Conservation (phyloP, 2,888 invertebrate genomes). For the Parelbella ahira region DNA sequence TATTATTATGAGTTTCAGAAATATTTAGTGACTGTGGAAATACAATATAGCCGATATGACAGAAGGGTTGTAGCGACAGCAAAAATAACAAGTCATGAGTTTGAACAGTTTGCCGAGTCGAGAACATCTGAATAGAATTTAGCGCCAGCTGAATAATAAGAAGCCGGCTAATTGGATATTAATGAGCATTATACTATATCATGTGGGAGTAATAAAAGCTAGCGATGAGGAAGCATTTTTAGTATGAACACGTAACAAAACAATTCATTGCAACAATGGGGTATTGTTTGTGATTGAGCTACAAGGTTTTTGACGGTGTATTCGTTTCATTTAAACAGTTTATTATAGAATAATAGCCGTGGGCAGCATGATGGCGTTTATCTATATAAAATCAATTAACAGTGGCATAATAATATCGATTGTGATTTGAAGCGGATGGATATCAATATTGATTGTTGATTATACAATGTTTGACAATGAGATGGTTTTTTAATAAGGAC, state of each 20-base stretch:
- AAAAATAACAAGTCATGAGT: too few relatives aligned
- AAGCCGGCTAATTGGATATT: conserved; percentile 20
- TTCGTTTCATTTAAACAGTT: conserved; percentile 45
- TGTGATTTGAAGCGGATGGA: conserved; percentile 33
- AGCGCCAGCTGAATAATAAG: conserved; percentile 2
- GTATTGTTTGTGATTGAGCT: conserved; percentile 65
- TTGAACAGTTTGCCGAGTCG: not conserved
- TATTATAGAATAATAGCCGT: conserved; percentile 40
- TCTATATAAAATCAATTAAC: conserved; percentile 35
- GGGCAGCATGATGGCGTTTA: conserved; percentile 42
- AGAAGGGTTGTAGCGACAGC: too few relatives aligned
- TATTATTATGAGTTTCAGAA: conserved; percentile 47
- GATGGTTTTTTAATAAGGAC: too few relatives aligned
- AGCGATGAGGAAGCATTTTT: conserved; percentile 61
- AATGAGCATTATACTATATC: conserved; percentile 25
- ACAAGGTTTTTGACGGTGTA: conserved; percentile 52
- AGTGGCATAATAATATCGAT: conserved; percentile 31
- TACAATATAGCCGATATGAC: conserved; percentile 39
- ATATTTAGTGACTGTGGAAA: conserved; percentile 41
- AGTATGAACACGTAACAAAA: conserved; percentile 56
- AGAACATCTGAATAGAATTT: conserved; percentile 8
- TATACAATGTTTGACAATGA: too few relatives aligned
- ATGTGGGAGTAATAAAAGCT: conserved; percentile 66
- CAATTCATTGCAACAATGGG: conserved; percentile 61
- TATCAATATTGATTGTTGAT: not conserved